phyloP scores from a whole-genome alignment of 2,113 vertebrate species.

The Pongo pygmaeus region DNA sequence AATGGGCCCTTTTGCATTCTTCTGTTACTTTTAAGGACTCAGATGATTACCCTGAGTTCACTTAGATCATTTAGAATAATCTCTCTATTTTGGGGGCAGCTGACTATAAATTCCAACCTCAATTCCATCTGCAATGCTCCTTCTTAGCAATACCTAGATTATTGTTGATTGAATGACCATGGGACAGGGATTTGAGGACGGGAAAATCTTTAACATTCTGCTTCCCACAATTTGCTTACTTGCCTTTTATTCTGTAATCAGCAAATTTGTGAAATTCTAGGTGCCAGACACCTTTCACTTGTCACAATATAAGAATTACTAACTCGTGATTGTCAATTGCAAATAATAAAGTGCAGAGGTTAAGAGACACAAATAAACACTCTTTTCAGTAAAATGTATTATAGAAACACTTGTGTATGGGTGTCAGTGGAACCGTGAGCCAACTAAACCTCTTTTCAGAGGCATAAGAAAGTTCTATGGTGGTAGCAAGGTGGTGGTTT shows the following conservation, averaged over 20 bases:
- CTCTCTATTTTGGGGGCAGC: neutral
- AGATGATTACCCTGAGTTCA: neutral
- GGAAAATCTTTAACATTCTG: neutral
- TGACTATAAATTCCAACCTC: neutral
- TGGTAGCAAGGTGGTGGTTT: neutral
- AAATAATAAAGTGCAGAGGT: neutral
- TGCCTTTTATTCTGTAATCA: neutral
- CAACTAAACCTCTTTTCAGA: too few relatives aligned
- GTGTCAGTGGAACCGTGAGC: too few relatives aligned
- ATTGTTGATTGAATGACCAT: neutral
- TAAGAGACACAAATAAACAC: neutral
- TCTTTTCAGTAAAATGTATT: neutral
- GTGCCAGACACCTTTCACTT: neutral
- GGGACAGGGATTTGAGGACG: neutral
- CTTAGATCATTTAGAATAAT: neutral
- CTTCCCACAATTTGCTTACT: neutral
- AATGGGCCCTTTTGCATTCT: neutral
- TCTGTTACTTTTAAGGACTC: neutral
- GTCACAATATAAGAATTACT: neutral
- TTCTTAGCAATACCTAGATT: neutral
- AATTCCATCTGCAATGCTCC: too few relatives aligned
- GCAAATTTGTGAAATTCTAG: neutral
- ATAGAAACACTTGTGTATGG: neutral
- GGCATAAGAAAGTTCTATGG: too few relatives aligned
- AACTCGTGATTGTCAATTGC: neutral